Evolutionary conservation across 2,888 invertebrate genomes (phyloP).

Genomic region (Rhyacophila evoluta): DNA sequence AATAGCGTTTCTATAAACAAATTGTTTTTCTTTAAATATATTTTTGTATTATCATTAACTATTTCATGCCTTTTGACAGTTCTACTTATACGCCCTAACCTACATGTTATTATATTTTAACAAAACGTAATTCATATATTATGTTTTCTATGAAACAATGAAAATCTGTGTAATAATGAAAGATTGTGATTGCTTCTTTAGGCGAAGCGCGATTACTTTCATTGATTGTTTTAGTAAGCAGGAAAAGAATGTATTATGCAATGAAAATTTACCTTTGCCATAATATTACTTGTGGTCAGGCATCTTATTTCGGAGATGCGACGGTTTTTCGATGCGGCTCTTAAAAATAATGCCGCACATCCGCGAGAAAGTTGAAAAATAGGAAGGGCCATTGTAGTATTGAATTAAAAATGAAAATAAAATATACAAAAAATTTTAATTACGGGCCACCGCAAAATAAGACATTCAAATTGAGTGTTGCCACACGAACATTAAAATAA

Average conservation of each 20-base stretch:
- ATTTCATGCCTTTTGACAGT: too few species aligned
- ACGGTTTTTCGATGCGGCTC: slow-evolving; percentile 29
- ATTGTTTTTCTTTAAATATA: too few species aligned
- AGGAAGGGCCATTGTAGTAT: slow-evolving; percentile 42
- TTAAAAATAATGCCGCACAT: slow-evolving; percentile 28
- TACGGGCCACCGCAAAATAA: slow-evolving; percentile 28
- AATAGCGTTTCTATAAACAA: too few species aligned
- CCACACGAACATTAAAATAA: too few species aligned
- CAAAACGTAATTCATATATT: too few species aligned
- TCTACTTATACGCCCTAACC: too few species aligned
- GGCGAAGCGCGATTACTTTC: background rate
- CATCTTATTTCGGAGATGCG: slow-evolving; percentile 27
- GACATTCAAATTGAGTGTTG: slow-evolving; percentile 31
- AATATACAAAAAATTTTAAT: slow-evolving; percentile 10
- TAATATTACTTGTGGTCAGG: slow-evolving; percentile 39
- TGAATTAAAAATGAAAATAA: background rate
- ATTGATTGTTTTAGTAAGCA: background rate
- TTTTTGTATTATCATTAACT: too few species aligned
- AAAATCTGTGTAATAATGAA: too few species aligned
- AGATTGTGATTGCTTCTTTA: too few species aligned
- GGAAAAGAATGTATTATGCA: slow-evolving; percentile 39
- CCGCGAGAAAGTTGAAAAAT: slow-evolving; percentile 42
- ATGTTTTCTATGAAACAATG: too few species aligned
- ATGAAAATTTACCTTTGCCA: slow-evolving; percentile 46
- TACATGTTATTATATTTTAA: too few species aligned